Evolutionary conservation across 1,140 invertebrate genomes (phyloP).

Genomic region (Chionoecetes opilio): DNA sequence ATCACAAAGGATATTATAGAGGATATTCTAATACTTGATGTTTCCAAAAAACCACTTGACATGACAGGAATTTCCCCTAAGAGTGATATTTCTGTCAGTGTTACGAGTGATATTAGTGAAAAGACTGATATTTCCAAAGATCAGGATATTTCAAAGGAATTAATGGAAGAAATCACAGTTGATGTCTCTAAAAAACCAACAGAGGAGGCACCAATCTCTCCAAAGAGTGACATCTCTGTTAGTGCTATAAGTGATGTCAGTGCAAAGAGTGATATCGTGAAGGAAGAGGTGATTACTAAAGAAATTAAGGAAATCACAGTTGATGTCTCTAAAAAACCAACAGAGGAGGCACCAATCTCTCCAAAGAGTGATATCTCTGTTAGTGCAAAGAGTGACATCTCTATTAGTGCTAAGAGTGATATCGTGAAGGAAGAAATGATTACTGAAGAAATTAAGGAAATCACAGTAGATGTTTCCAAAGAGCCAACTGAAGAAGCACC

Average conservation of each 20-base stretch:
- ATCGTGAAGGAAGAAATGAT: not conserved
- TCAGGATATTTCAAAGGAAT: too few species aligned
- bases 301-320: not conserved
- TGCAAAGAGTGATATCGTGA: conserved; percentile 55
- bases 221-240: conserved; percentile 52
- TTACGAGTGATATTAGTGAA: not conserved
- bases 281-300: not conserved
- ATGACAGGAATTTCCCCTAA: not conserved
- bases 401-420: conserved; percentile 51
- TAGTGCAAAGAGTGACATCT: conserved; percentile 55
- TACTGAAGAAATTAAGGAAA: not conserved
- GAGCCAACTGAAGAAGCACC: conserved; percentile 80
- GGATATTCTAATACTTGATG: not conserved
- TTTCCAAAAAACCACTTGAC: not conserved
- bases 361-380: conserved; percentile 66
- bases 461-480: not conserved
- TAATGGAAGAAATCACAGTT: not conserved
- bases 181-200: not conserved
- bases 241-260: conserved; percentile 47
- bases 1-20: not conserved
- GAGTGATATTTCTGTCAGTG: conserved; percentile 45
- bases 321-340: conserved; percentile 30
- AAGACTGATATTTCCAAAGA: too few species aligned
- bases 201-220: conserved; percentile 46
- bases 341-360: conserved; percentile 51